Evolutionary conservation across 64 coral and sea anemone genomes (phyloP), one percentile per base, ranked within the genome.

Genomic region (Montipora foliosa): DNA sequence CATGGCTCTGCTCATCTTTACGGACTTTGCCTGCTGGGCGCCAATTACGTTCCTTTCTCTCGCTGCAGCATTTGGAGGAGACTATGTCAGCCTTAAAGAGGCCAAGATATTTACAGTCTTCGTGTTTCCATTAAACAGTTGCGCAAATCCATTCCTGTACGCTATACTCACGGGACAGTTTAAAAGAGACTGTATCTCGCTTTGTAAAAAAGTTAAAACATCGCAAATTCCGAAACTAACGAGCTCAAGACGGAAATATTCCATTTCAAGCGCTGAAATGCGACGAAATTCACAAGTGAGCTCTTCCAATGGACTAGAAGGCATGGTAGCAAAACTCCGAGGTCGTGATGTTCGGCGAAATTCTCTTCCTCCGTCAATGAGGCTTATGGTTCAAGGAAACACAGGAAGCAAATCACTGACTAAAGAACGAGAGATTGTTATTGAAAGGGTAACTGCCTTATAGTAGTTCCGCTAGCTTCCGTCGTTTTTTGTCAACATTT

Each of bases 91-190:
- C 24, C 85, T 96, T 6, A 95, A 92, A 22, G 67, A 91, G 11
- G 98, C 98, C 3, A 99, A 99, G 79, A 91, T 99, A 25, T 92
- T 99, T 12, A 92, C 95, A 16, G 87, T 99, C 6, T 99, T 96
- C 45, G 92, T 96, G 11, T 99, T 99, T 84, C 98, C 98, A 5
- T 48, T 99, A 5, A 99, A 99, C 87, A 96, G 94, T 12, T 99
- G 98, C 9, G 98, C 98, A 2, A 99, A 99, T 84, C 98, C 98
- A 0, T 99, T 99, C 68, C 20, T 99, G 9, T 99, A 99, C 67
- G 98, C 98, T 11, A 96, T 99, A n/a, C 94, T 95, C 4, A 99
- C 98, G 6, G 89, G 81, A 74, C 98, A 99, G 46, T 99, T 99
- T 87, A 99, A 99, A 79, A 96, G 88, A 66, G 98, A 99, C 75